Evolutionary conservation across 1,140 invertebrate species (phyloP).

Genomic region (Camponotus vicinus): DNA sequence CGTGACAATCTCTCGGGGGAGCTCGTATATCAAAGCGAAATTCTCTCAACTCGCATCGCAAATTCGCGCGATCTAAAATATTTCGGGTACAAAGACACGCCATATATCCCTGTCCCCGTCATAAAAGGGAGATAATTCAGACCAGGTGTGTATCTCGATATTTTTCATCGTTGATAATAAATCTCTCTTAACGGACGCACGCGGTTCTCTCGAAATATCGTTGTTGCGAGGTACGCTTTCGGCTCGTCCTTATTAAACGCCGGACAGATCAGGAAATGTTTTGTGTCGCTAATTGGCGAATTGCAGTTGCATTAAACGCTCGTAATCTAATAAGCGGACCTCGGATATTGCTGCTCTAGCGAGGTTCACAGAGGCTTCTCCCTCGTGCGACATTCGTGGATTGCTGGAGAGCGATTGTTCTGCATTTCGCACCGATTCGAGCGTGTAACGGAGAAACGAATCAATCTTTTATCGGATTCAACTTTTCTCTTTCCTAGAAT

Average conservation of each 20-base stretch:
- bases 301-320: constrained; percentile 52
- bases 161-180: constrained; percentile 10
- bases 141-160: background rate
- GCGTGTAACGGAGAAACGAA: background rate
- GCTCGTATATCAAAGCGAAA: background rate
- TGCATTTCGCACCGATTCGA: constrained; percentile 11
- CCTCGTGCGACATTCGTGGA: constrained; percentile 28
- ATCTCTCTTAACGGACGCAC: background rate
- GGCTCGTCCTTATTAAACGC: constrained; percentile 13
- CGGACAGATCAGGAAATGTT: constrained; percentile 20
- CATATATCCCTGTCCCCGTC: background rate
- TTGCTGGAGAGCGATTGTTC: background rate
- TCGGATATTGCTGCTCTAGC: constrained; percentile 44
- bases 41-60: background rate
- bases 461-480: background rate
- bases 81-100: background rate
- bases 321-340: constrained; percentile 43
- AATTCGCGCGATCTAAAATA: background rate
- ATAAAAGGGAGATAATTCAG: background rate
- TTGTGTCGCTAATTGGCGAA: constrained; percentile 44
- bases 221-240: too few species aligned
- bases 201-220: background rate
- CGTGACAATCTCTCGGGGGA: background rate
- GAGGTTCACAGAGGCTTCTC: background rate
- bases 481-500: background rate